phyloP scores from a whole-genome alignment of 2,888 invertebrate genomes.

The Steinernema carpocapsae region DNA sequence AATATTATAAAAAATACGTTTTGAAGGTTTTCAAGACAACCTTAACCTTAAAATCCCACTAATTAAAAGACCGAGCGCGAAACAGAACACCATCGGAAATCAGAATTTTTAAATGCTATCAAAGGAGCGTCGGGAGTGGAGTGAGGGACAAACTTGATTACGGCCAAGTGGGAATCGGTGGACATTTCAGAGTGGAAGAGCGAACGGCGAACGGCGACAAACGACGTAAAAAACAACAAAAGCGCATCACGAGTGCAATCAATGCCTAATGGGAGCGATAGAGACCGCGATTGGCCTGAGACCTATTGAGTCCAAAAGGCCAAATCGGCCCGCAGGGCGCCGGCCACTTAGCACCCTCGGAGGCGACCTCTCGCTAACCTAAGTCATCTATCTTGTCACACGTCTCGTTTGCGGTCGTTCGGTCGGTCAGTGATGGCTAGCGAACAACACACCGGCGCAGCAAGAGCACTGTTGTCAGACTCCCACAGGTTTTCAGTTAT shows the following conservation, averaged over 20 bases:
- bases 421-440: not conserved
- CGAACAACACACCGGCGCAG: not conserved
- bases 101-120: not conserved
- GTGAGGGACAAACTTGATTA: slow-evolving; percentile 1
- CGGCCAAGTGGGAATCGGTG: not conserved
- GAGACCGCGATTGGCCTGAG: slow-evolving; percentile 13
- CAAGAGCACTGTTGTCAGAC: slow-evolving; percentile 2
- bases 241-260: slow-evolving; percentile 29
- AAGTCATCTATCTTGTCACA: slow-evolving; percentile 29
- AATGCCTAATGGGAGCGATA: slow-evolving; percentile 22
- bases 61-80: too few relatives aligned
- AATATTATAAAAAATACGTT: too few relatives aligned
- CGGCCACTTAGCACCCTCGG: not conserved
- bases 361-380: not conserved
- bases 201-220: not conserved
- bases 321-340: slow-evolving; percentile 14
- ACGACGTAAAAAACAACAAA: slow-evolving; percentile 28
- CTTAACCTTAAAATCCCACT: too few relatives aligned
- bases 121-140: not conserved
- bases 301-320: not conserved
- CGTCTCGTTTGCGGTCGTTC: slow-evolving; percentile 32
- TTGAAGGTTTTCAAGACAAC: not conserved
- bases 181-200: not conserved
- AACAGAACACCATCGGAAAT: too few relatives aligned
- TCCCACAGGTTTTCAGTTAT: not conserved